Conservation (phyloP, 2,113 vertebrate genomes). For the Podarcis cretensis region DNA sequence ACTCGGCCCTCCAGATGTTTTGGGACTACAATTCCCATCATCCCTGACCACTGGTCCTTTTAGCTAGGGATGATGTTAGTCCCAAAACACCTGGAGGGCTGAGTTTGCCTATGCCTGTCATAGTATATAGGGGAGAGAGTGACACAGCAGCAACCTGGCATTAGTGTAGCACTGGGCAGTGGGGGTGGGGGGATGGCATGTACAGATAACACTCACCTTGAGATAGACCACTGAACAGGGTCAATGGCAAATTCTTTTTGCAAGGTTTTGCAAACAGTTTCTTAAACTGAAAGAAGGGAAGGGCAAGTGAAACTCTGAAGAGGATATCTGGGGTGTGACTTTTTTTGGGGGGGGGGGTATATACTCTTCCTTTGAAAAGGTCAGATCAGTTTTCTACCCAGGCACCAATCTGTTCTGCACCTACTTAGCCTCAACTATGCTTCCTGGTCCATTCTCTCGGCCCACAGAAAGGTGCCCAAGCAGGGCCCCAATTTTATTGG, state of each 20-base stretch:
- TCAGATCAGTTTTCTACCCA: not conserved
- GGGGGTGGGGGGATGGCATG: not conserved
- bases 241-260: not conserved
- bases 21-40: too few species aligned
- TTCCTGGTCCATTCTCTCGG: not conserved
- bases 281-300: not conserved
- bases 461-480: not conserved
- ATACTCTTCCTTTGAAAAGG: not conserved
- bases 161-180: not conserved
- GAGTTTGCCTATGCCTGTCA: not conserved
- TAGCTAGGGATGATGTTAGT: too few species aligned
- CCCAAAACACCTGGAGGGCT: too few species aligned
- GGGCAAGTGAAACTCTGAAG: not conserved
- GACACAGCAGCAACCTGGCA: not conserved
- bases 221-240: not conserved
- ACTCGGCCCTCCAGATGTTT: too few species aligned
- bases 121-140: not conserved
- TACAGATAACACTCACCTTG: not conserved
- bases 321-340: not conserved
- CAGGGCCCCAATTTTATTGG: not conserved
- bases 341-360: too few species aligned
- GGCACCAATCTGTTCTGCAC: not conserved
- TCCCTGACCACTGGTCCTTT: too few species aligned
- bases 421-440: not conserved
- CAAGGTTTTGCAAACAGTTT: not conserved